These are phyloP conservation scores for Tigriopus californicus DNA, from an alignment of 2,888 invertebrate species.

Conservation along the genomic window DNA sequence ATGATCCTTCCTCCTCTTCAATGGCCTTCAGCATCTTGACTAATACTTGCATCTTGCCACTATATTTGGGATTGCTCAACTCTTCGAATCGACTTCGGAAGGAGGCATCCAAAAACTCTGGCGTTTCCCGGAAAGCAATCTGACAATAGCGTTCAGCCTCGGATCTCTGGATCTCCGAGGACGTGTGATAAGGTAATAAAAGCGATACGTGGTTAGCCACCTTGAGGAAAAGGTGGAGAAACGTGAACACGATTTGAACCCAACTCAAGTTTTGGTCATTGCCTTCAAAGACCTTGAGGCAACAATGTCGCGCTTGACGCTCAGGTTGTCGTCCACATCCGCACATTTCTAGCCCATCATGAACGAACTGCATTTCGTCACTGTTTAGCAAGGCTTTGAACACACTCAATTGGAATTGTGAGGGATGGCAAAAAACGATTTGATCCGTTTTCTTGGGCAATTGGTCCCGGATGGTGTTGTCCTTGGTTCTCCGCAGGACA, in stretches of 20 bases:
- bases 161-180: not conserved
- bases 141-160: not conserved
- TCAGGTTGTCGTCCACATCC: too few relatives aligned
- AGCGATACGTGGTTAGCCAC: not conserved
- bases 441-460: not conserved
- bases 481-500: constrained; percentile 9
- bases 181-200: not conserved
- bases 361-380: not conserved
- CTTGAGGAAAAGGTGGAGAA: not conserved
- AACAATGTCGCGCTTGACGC: too few relatives aligned
- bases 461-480: not conserved
- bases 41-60: constrained; percentile 15
- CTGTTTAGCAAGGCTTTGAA: not conserved
- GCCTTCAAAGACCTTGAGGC: too few relatives aligned
- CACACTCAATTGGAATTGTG: not conserved
- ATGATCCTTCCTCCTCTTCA: not conserved
- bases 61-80: not conserved
- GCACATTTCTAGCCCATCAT: not conserved
- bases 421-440: not conserved
- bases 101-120: not conserved
- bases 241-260: not conserved
- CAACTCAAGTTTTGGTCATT: too few relatives aligned
- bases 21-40: not conserved
- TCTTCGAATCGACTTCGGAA: not conserved
- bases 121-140: too few relatives aligned